Base-by-base conservation (phyloP, 1,140 invertebrate species). In the Bacillus rossius region DNA sequence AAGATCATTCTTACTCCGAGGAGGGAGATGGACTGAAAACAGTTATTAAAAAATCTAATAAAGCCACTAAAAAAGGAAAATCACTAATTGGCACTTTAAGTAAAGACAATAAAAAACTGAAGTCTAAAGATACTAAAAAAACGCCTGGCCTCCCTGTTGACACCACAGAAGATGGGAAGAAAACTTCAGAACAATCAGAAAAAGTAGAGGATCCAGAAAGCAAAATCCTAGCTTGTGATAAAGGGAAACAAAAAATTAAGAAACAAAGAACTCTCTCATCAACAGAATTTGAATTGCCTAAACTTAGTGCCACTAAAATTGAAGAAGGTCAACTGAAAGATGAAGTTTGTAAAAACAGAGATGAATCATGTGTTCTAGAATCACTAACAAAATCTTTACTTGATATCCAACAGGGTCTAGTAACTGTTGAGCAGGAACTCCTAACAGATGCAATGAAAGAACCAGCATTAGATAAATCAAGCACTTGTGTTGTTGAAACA, bases 381-480 rank as follows among this genome's bases (percentile, higher is more conserved):
- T 62, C 64, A 13, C 55, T 70, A 7, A 65, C 65, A 37, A 60
- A 66, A 23, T 69, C 68, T 25, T 50, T 70, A 16, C 59, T 65
- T 23, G 64, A 65, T 61, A 70, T 70, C 37, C 64, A 69, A 58
- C 63, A 60, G 59, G 60, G 63, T 40, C 57, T 70, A 43, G 57
- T 57, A 16, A 29, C 52, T 13, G 67, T 67, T 2, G 67, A 66
- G 48, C 55, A 17, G 19, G 38, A 22, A 16, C 38, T 13, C 10
- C 38, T 13, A n/a, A n/a, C n/a, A n/a, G n/a, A 40, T 40, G 10
- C 38, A 40, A 40, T 40, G 10, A 13, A 13, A 10, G 62, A 65
- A 57, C 59, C 59, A 14, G 26, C 58, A 13, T 61, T 59, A 2
- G 61, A 60, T 20, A 61, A 63, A 57, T 58, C 52, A 8, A 63